Evolutionary conservation across 2,888 invertebrate species (phyloP), one percentile per base, ranked within the genome.

Genomic region (Deladenus siricidicola): DNA sequence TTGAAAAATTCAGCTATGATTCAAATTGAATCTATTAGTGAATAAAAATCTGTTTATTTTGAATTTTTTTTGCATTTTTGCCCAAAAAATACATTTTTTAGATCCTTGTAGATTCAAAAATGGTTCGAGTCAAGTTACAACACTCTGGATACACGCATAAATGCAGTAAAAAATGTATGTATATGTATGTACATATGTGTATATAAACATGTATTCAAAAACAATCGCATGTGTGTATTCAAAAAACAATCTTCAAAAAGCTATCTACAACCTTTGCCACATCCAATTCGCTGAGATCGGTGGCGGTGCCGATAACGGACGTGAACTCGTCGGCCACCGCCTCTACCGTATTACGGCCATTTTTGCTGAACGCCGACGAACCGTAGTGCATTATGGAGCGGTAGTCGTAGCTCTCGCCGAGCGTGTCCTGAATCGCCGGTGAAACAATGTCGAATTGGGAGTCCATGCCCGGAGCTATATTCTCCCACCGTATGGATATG

Each of bases 401-500:
- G 14, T 53, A 53, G 24, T 53, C 78, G 65, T 78, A 78, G 21
- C 64, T 62, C 58, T 78, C 76, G 19, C 77, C 78, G 61, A 74
- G 71, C 3, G 73, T 66, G 56, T 78, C 76, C 64, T 77, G 67
- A 14, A 69, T 58, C 3, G 71, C 69, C 3, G 60, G 56, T 29
- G 69, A 69, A 48, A 67, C 69, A 29, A 67, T 75, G 62, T 78
- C 76, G 59, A 78, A 78, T 52, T 78, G 78, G 4, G 72, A 72
- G 60, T 74, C 71, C 77, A 79, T 75, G 28, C 78, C 78, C 45
- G 72, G 72, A 52, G 80, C 67, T 56, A 81, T 79, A 63, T 80
- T 81, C 45, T 74, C 74, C 70, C 73, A 75, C 24, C 76, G 69
- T 34, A 81, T 79, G 4, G 65, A 70, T 47, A 82, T 80, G 62